Conservation (phyloP, 2,888 invertebrate species). For the Tupiocoris notatus region DNA sequence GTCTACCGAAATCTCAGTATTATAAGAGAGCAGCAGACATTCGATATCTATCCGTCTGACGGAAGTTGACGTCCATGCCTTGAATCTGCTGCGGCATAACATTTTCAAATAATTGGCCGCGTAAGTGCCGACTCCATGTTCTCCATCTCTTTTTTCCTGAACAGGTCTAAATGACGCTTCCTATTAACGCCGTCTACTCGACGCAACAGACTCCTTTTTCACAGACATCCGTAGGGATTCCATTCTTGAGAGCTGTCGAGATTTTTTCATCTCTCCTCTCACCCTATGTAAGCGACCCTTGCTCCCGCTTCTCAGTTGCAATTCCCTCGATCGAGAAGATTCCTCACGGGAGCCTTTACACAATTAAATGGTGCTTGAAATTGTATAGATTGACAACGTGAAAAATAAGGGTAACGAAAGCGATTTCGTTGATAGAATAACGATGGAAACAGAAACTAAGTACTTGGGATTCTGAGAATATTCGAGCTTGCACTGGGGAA, state of each 20-base stretch:
- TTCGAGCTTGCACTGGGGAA: too few relatives aligned
- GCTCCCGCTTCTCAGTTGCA: neutral
- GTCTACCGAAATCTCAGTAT: too few relatives aligned
- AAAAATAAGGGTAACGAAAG: neutral
- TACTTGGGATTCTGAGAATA: too few relatives aligned
- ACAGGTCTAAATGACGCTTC: neutral
- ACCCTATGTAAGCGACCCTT: neutral
- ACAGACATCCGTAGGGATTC: neutral
- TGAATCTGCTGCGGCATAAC: neutral
- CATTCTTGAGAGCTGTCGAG: neutral
- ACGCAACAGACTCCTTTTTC: neutral
- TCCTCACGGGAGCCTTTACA: neutral
- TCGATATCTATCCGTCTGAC: too few relatives aligned
- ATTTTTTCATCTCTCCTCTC: neutral
- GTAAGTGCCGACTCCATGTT: neutral
- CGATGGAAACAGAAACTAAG: too few relatives aligned
- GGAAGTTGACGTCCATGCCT: too few relatives aligned
- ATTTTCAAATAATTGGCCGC: neutral
- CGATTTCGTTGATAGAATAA: neutral
- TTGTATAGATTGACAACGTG: neutral
- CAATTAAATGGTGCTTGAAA: neutral
- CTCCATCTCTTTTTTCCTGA: neutral
- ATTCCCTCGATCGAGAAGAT: neutral
- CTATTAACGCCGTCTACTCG: neutral
- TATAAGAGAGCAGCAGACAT: too few relatives aligned